Evolutionary conservation across 2,797 vertebrate genomes (phyloP), one percentile per base, ranked within the genome.

Genomic region (Phaenicophaeus curvirostris): DNA sequence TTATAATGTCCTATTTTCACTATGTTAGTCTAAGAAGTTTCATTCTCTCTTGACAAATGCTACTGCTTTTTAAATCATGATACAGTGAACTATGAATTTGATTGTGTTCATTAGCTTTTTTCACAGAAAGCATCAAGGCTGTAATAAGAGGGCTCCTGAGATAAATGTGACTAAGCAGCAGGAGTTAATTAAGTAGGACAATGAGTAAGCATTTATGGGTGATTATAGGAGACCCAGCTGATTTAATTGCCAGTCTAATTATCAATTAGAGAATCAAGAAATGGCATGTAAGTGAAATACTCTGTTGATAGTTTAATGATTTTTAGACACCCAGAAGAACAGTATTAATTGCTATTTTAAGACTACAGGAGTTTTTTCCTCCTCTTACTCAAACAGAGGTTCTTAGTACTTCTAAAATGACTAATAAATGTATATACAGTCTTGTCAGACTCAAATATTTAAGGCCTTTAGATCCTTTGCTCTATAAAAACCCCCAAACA

Each of bases 121-220:
- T 85, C 66, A 67, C 77, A 11, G 75, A 95, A 79, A 79, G 53
- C 72, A 82, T 91, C 91, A 63, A 77, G 42, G 35, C 80, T 89
- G 66, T 79, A 95, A 58, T 65, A 87, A 95, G 65, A 82, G 55
- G 13, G 28, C 65, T 72, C 58, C 55, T 23, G 68, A 89, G 71
- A 87, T 76, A 94, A 96, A 89, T 82, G 71, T 67, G 89, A 92
- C 87, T 51, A 81, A 88, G 90, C 92, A 91, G 74, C 74, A 76
- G 92, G 94, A 93, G 84, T 90, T 90, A 69, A 94, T 79, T 90
- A 93, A 84, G 87, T 87, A 88, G 90, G 87, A 96, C 93, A 96
- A 96, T 95, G 94, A 96, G 81, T 94, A 96, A 96, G 84, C 84
- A 94, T 95, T 94, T 86, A 87, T 44, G 78, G 86, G 83, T 71